A percentile compares a stretch with the other conserved stretches of the same genome.
phyloP scores from a whole-genome alignment of 2,888 invertebrate genomes.

The Smittia aterrima region DNA sequence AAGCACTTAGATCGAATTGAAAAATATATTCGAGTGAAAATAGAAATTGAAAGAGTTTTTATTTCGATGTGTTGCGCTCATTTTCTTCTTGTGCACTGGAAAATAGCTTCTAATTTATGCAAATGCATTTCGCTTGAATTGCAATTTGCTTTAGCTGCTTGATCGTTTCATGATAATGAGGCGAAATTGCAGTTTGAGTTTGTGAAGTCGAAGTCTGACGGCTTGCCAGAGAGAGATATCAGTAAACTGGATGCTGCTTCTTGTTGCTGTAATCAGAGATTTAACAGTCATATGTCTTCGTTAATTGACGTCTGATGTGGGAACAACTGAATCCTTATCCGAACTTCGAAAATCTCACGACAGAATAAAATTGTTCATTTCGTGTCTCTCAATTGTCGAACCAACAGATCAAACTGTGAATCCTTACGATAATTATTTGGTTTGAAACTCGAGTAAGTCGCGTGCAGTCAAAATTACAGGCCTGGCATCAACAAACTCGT shows the following conservation, averaged over 20 bases:
- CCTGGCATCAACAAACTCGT: constrained; percentile 18
- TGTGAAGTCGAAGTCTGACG: not conserved
- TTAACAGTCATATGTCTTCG: constrained; percentile 26
- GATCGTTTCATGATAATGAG: not conserved
- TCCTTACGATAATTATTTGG: constrained; percentile 13
- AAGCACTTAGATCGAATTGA: constrained; percentile 45
- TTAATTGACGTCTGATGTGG: constrained; percentile 26
- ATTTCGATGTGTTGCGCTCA: constrained; percentile 22
- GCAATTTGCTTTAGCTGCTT: not conserved
- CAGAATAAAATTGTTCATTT: too few relatives aligned
- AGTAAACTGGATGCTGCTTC: not conserved
- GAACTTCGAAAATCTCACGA: not conserved
- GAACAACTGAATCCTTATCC: constrained; percentile 24
- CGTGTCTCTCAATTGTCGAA: too few relatives aligned
- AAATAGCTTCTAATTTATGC: constrained; percentile 30
- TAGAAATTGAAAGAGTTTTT: constrained; percentile 19
- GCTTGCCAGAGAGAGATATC: not conserved
- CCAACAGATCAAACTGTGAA: not conserved
- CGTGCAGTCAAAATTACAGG: constrained; percentile 35
- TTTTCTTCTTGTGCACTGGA: constrained; percentile 27
- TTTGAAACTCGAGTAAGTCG: constrained; percentile 33
- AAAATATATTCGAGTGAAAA: constrained; percentile 16
- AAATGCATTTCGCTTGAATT: constrained; percentile 25
- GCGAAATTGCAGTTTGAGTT: too few relatives aligned
- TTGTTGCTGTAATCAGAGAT: not conserved